phyloP scores from a whole-genome alignment of 2,888 invertebrate species.

The Polietes domitor region DNA sequence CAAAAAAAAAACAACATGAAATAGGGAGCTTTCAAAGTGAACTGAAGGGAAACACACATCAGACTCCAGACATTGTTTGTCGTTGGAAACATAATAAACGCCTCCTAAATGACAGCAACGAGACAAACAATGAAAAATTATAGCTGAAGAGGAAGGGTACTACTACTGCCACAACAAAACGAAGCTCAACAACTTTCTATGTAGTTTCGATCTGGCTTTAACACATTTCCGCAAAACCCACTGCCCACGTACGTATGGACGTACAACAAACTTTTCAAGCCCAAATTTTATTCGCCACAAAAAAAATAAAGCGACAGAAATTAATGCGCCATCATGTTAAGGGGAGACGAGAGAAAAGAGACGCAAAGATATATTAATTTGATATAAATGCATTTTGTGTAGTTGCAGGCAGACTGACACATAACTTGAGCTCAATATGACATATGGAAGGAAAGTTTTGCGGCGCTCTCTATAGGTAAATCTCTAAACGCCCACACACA shows the following conservation, averaged over 20 bases:
- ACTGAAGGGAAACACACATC: background rate
- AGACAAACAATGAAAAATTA: slow-evolving; percentile 72
- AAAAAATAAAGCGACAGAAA: background rate
- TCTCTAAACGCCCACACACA: slow-evolving; percentile 55
- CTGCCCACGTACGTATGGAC: slow-evolving; percentile 63
- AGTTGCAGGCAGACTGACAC: slow-evolving; percentile 54
- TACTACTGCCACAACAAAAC: too few relatives aligned
- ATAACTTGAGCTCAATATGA: slow-evolving; percentile 61
- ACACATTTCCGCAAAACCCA: slow-evolving; percentile 58
- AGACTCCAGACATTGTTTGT: slow-evolving; percentile 4
- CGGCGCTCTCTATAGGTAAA: slow-evolving; percentile 25
- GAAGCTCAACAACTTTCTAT: slow-evolving; percentile 69
- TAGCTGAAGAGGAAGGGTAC: slow-evolving; percentile 69
- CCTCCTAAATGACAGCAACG: slow-evolving; percentile 66
- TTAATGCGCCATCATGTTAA: slow-evolving; percentile 22
- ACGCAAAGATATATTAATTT: slow-evolving; percentile 37
- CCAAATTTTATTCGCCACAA: slow-evolving; percentile 6
- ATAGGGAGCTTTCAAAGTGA: slow-evolving; percentile 12
- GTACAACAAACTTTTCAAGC: background rate
- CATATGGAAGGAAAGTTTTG: slow-evolving; percentile 60
- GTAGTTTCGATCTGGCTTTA: slow-evolving; percentile 1
- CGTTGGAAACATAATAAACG: slow-evolving; percentile 41
- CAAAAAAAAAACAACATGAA: slow-evolving; percentile 3
- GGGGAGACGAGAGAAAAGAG: background rate
- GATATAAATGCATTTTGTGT: slow-evolving; percentile 26